These are phyloP conservation scores for Microtus agrestis DNA, from an alignment of 2,797 vertebrate species.

Conservation along the genomic window DNA sequence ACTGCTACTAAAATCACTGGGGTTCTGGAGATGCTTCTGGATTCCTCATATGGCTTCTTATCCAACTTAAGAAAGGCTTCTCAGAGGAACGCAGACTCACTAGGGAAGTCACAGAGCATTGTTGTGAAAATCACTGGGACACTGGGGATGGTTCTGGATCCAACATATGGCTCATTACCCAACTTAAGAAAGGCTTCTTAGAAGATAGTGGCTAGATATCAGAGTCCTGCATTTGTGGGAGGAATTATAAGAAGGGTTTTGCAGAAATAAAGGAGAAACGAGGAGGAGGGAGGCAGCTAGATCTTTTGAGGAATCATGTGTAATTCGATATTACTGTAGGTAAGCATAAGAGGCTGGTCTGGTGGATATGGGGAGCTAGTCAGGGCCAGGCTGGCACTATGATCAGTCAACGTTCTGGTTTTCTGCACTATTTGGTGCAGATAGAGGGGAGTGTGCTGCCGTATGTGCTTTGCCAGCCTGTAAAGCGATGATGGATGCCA, in stretches of 20 bases:
- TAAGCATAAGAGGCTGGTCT: neutral
- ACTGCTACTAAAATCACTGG: neutral
- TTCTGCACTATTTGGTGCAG: neutral
- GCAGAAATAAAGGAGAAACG: neutral
- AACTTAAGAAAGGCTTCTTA: neutral
- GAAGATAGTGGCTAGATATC: neutral
- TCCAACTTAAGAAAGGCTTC: neutral
- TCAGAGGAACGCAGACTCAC: neutral
- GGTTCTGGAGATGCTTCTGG: neutral
- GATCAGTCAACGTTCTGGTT: neutral
- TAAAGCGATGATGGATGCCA: constrained; percentile 63
- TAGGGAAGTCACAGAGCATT: too few species aligned
- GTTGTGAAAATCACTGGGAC: neutral
- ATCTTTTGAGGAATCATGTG: neutral
- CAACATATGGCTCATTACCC: neutral
- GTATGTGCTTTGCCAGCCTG: neutral
- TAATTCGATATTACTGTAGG: neutral
- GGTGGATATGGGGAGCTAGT: neutral
- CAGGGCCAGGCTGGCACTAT: neutral
- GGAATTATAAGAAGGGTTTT: neutral
- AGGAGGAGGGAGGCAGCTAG: neutral
- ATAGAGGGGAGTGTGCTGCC: neutral
- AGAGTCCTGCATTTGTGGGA: neutral
- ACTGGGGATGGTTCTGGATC: neutral
- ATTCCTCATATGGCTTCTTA: neutral